Base-by-base conservation (phyloP, 2,113 vertebrate genomes). In the Oreocharis arfaki region DNA sequence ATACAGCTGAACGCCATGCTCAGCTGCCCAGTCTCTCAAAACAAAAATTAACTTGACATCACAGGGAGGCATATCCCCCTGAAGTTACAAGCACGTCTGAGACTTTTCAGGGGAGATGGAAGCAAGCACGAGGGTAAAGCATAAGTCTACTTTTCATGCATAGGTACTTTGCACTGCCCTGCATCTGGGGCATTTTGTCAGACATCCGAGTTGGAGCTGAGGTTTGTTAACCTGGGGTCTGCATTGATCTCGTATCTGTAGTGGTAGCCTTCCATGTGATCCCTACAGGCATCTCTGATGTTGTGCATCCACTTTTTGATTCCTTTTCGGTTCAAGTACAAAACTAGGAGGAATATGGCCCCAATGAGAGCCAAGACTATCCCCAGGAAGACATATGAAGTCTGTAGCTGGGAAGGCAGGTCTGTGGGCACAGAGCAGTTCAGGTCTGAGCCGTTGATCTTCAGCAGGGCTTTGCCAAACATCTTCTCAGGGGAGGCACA, bases 251-350 rank as follows among this genome's bases (percentile, higher is more conserved):
- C 99, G 0, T 99, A 99, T 97, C 99, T 98, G 98, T 99, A 99
- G 97, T 99, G 99, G 97, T 99, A 99, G 17, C 99, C 99, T 95
- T 99, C 99, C 99, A 99, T 99, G 97, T 99, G 99, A 98, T 99
- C 99, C 97, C 99, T 98, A 97, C 99, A 99, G 67, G 99, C 99
- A 64, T 99, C 99, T 96, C 99, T 97, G 97, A 99, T 99, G 97
- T 99, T 99, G 95, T 99, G 99, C 70, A 99, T 98, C 99, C 99
- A 99, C 93, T 99, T 99, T 97, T 99, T 99, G 97, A 99, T 99
- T 75, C 99, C 99, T 95, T 99, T 99, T 81, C 99, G 98, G 98
- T 99, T 99, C 95, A 99, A 98, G 97, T 99, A 99, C 94, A 99
- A 98, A 95, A 99, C 99, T 70, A 99, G 97, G 87, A 99, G 98